Evolutionary conservation across 2,888 invertebrate genomes (phyloP).

Genomic region (Pristionchus arcanus): DNA sequence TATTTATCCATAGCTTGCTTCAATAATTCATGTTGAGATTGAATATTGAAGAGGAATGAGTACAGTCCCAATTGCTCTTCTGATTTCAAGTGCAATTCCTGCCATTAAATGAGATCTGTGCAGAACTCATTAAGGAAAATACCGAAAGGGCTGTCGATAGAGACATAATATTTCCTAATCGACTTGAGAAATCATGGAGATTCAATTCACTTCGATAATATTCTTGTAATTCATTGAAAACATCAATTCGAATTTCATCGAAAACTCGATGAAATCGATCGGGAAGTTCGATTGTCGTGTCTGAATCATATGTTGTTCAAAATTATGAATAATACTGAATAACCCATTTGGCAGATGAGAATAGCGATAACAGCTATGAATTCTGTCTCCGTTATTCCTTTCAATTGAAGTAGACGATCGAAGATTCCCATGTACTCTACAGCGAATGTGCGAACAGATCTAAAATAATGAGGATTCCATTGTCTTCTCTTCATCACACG

Average conservation of each 20-base stretch:
- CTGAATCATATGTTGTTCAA: not conserved
- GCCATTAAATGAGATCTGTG: not conserved
- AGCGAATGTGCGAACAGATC: not conserved
- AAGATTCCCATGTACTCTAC: not conserved
- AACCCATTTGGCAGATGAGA: conserved; percentile 28
- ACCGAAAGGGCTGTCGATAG: conserved; percentile 4
- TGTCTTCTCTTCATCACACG: too few species aligned
- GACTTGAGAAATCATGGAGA: not conserved
- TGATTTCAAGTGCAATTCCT: not conserved
- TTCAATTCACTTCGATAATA: not conserved
- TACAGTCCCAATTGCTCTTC: not conserved
- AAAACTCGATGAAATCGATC: not conserved
- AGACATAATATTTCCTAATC: conserved; percentile 12
- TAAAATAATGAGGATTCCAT: not conserved
- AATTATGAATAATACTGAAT: not conserved
- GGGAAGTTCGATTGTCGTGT: conserved; percentile 21
- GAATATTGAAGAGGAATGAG: not conserved
- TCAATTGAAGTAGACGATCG: not conserved
- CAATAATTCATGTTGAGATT: not conserved
- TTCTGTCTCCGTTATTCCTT: conserved; percentile 12
- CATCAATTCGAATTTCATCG: not conserved
- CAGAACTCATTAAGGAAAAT: not conserved
- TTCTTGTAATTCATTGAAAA: not conserved
- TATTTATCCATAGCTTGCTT: not conserved
- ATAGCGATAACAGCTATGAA: not conserved